Conservation (phyloP, 2,797 vertebrate genomes). For the Mus minutoides region DNA sequence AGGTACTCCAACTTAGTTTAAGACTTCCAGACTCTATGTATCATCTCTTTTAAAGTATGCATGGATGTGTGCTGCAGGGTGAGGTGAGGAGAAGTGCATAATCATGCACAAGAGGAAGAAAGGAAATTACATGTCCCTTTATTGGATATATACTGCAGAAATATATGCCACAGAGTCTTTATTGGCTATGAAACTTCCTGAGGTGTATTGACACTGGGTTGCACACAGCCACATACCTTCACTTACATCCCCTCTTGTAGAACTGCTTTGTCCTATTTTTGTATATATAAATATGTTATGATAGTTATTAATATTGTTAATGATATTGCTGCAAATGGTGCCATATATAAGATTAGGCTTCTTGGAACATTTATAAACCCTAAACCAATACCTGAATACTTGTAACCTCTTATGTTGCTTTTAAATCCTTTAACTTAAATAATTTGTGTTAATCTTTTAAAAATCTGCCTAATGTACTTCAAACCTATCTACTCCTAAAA, state of each 20-base stretch:
- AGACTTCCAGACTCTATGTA: conserved; percentile 76
- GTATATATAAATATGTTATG: conserved; percentile 87
- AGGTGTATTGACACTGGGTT: conserved; percentile 60
- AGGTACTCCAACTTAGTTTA: conserved; percentile 78
- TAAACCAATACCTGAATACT: conserved; percentile 78
- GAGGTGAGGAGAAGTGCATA: conserved; percentile 43
- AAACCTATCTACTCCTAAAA: conserved; percentile 66
- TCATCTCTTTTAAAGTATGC: conserved; percentile 64
- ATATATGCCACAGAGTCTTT: conserved; percentile 68
- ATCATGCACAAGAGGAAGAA: conserved; percentile 52
- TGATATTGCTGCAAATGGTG: conserved; percentile 86
- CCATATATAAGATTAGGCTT: conserved; percentile 86
- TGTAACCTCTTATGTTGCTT: conserved; percentile 75
- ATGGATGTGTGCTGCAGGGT: conserved; percentile 65
- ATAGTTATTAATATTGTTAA: conserved; percentile 86
- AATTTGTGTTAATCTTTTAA: background rate
- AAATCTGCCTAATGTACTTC: conserved; percentile 48
- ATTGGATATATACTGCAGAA: conserved; percentile 61
- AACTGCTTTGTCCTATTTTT: conserved; percentile 97
- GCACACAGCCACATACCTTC: conserved; percentile 12
- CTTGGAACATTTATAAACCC: conserved; percentile 86
- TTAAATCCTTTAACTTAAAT: conserved; percentile 61
- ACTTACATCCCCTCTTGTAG: conserved; percentile 85
- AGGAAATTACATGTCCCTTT: conserved; percentile 1
- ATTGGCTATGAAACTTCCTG: conserved; percentile 70